These are phyloP conservation scores for Emmelina monodactyla DNA, from an alignment of 2,888 invertebrate genomes.

Conservation along the genomic window DNA sequence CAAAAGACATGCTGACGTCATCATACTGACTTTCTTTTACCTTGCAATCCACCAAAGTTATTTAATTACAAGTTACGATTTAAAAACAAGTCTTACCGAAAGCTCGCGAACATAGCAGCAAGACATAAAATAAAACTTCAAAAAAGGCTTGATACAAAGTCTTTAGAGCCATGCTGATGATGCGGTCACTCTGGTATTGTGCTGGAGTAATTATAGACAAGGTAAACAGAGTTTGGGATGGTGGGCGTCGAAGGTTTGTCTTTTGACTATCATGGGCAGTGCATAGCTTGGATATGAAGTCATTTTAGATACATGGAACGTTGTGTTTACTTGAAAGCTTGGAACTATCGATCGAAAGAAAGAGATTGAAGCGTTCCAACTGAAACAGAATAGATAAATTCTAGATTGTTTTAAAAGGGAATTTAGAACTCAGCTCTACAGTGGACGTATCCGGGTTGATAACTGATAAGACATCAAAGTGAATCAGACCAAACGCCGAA, in stretches of 20 bases:
- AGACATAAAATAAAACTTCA: constrained; percentile 12
- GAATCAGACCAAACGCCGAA: background rate
- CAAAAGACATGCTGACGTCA: no score
- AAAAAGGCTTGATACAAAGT: constrained; percentile 18
- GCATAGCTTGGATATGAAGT: no score
- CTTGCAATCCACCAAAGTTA: no score
- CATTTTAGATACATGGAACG: no score
- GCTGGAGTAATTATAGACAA: constrained; percentile 10
- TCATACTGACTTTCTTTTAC: no score
- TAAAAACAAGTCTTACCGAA: constrained; percentile 24
- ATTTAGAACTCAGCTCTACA: no score
- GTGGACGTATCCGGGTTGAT: background rate
- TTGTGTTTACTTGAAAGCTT: no score
- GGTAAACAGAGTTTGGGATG: constrained; percentile 19
- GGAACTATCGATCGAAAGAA: no score
- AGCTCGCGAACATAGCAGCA: constrained; percentile 21
- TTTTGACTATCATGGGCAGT: no score
- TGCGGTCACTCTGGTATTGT: constrained; percentile 20
- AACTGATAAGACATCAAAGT: background rate
- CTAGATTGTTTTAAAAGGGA: no score
- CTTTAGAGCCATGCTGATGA: constrained; percentile 25
- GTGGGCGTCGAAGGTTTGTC: constrained; percentile 27
- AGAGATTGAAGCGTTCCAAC: no score
- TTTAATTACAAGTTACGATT: background rate
- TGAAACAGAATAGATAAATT: no score